Evolutionary conservation across 2,888 invertebrate genomes (phyloP).

Genomic region (Noctua fimbriata): DNA sequence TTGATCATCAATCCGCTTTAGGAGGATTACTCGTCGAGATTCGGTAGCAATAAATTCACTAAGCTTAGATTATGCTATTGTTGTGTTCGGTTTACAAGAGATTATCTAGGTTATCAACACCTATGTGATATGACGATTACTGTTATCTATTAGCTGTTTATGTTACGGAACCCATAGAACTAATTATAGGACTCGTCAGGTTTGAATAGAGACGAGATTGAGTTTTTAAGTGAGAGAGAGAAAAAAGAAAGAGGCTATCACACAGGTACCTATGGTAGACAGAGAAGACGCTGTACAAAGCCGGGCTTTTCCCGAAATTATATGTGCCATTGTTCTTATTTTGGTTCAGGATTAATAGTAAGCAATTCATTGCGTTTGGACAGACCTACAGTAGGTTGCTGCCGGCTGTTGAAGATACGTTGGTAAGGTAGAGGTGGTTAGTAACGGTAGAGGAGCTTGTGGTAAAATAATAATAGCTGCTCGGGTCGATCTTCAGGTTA

Average conservation of each 20-base stretch:
- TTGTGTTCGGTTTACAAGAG: constrained; percentile 17
- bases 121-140: constrained; percentile 16
- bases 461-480: neutral
- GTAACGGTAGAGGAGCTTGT: neutral
- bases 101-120: constrained; percentile 38
- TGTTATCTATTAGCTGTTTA: neutral
- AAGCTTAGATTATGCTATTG: constrained; percentile 38
- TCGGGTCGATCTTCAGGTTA: neutral
- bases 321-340: neutral
- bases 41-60: constrained; percentile 36
- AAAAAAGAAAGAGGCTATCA: neutral
- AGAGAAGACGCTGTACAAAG: neutral
- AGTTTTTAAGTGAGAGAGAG: neutral
- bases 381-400: neutral
- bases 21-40: constrained; percentile 48
- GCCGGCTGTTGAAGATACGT: neutral
- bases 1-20: constrained; percentile 38
- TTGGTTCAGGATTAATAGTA: neutral
- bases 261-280: neutral
- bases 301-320: neutral
- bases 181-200: neutral
- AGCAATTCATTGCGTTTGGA: neutral
- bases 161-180: neutral
- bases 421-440: neutral
- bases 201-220: neutral